These are phyloP conservation scores for Acanthisitta chloris DNA, from an alignment of 2,113 vertebrate genomes.

Conservation along the genomic window DNA sequence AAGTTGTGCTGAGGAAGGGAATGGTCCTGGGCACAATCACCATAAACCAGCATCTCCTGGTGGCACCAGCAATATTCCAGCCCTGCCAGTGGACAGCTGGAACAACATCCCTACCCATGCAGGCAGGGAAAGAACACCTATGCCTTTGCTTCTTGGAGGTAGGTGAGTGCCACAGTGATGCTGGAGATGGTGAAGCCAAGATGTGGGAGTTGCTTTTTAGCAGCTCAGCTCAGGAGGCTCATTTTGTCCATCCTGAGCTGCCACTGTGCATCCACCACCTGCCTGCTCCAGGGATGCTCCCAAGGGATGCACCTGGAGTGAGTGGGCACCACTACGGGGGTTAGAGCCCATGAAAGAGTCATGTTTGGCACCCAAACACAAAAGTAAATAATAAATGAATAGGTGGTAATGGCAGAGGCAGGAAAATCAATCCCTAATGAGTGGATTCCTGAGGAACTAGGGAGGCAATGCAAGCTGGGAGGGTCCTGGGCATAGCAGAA, in stretches of 20 bases:
- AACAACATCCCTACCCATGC: accelerated
- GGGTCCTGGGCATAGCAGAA: background rate
- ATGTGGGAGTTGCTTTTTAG: accelerated
- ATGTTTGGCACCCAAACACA: no score
- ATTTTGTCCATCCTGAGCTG: background rate
- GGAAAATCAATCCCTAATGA: background rate
- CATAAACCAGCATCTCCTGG: background rate
- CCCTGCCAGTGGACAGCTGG: background rate
- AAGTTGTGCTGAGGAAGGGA: background rate
- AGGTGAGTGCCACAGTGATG: background rate
- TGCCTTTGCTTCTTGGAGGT: no score
- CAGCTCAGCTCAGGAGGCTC: background rate
- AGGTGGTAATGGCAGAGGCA: background rate
- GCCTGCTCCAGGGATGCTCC: accelerated
- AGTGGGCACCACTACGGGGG: accelerated
- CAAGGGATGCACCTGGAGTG: accelerated
- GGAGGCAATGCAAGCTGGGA: accelerated
- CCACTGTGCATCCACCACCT: background rate
- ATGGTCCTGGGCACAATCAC: background rate
- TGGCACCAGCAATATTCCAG: background rate
- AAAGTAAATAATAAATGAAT: accelerated
- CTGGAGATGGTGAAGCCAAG: no score
- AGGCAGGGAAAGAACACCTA: background rate
- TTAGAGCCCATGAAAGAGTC: no score
- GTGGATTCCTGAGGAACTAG: background rate